Conservation (phyloP, 2,888 invertebrate genomes). For the Ormyrus pomaceus region DNA sequence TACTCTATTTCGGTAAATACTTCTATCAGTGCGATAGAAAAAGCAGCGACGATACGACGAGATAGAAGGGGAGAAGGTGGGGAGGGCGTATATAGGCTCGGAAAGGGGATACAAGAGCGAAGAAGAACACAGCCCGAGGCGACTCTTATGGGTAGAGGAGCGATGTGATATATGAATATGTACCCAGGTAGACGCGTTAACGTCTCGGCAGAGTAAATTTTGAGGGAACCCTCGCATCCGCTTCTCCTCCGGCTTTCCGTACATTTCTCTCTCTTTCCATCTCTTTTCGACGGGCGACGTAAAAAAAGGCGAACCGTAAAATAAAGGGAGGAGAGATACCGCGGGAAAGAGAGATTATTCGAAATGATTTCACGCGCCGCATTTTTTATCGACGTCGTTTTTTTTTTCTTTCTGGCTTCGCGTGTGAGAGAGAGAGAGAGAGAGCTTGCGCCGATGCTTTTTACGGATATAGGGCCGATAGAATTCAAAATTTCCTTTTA, state of each 20-base stretch:
- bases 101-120: not conserved
- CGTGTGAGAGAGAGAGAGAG: not conserved
- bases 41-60: not conserved
- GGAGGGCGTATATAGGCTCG: not conserved
- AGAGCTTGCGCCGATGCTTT: conserved; percentile 10
- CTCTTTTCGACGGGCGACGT: conserved; percentile 25
- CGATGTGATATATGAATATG: conserved; percentile 59
- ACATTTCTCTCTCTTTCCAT: conserved; percentile 14
- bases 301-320: conserved; percentile 44
- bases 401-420: conserved; percentile 1
- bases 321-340: conserved; percentile 49
- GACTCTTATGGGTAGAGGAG: conserved; percentile 45
- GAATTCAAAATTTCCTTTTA: conserved; percentile 32
- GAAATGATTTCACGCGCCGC: conserved; percentile 40
- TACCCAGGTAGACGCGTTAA: conserved; percentile 58
- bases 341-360: conserved; percentile 47
- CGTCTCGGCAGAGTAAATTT: conserved; percentile 66
- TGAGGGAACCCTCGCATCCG: conserved; percentile 65
- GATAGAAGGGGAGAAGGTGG: not conserved
- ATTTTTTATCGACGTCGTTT: conserved; percentile 37
- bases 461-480: conserved; percentile 24
- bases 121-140: conserved; percentile 53
- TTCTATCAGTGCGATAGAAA: no score
- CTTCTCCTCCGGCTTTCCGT: conserved; percentile 23
- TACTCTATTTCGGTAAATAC: no score